Conservation (phyloP, 2,888 invertebrate species). For the Bursaphelenchus okinawaensis region DNA sequence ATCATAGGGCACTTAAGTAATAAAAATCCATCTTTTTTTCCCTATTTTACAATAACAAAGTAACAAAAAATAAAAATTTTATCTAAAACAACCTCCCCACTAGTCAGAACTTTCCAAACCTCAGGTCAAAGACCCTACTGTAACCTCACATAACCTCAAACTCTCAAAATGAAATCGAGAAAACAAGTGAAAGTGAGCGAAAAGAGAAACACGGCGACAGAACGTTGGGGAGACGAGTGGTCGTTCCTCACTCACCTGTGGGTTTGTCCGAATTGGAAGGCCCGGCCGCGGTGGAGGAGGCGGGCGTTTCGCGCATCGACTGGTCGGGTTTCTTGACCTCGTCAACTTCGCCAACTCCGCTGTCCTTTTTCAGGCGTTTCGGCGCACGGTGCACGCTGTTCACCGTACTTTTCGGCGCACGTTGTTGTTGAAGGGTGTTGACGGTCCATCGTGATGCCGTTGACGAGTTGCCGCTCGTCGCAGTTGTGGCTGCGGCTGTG, state of each 20-base stretch:
- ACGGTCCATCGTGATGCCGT: background rate
- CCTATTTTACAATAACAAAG: no score
- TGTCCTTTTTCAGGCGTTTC: background rate
- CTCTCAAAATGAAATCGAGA: background rate
- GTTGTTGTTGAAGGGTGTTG: background rate
- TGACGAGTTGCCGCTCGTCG: constrained; percentile 2
- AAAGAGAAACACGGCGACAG: background rate
- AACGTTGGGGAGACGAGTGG: no score
- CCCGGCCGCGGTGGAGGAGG: background rate
- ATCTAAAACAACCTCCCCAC: no score
- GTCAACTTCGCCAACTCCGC: background rate
- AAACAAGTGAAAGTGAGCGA: background rate
- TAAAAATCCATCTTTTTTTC: no score
- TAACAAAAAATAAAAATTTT: no score
- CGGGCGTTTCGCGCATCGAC: background rate
- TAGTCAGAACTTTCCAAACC: no score
- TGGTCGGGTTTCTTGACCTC: background rate
- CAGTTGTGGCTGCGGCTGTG: background rate
- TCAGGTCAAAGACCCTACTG: no score
- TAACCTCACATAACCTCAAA: no score
- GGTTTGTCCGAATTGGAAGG: constrained; percentile 11
- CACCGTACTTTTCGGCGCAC: background rate
- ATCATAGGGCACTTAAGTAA: no score
- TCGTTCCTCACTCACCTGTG: constrained; percentile 6
- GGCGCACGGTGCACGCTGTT: background rate